Percentiles rank a stretch among this genome's conserved stretches.
phyloP scores from a whole-genome alignment of 1,140 invertebrate genomes.

The Magallana angulata region DNA sequence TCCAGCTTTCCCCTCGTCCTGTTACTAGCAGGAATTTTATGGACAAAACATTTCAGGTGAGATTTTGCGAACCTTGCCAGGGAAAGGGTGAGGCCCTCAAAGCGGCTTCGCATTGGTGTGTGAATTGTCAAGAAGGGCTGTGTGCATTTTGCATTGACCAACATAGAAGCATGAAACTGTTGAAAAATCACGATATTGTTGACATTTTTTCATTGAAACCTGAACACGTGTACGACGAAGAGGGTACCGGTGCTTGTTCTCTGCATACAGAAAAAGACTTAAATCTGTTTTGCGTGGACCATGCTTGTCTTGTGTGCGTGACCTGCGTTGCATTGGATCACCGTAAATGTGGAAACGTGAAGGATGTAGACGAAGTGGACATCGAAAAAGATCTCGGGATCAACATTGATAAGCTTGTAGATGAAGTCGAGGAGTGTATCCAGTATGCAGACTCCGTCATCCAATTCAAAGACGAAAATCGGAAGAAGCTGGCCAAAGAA shows the following conservation, averaged over 20 bases:
- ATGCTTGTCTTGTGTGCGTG: conserved; percentile 8
- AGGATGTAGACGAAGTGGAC: neutral
- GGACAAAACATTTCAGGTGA: conserved; percentile 26
- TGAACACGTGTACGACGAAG: neutral
- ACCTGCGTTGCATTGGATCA: conserved; percentile 25
- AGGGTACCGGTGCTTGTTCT: neutral
- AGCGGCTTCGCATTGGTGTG: conserved; percentile 3
- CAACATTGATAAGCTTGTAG: neutral
- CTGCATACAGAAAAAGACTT: conserved; percentile 12
- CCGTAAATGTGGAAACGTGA: conserved; percentile 16
- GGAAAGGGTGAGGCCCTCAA: neutral
- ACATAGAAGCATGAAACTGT: conserved; percentile 16
- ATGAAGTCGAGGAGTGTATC: neutral
- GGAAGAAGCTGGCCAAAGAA: neutral
- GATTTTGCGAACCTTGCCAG: conserved; percentile 14
- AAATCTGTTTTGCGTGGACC: conserved; percentile 1
- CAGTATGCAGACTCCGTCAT: conserved; percentile 8
- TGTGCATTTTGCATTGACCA: conserved; percentile 25
- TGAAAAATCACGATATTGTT: conserved; percentile 20
- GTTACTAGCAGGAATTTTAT: neutral
- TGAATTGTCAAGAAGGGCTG: neutral
- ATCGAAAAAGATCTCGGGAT: neutral
- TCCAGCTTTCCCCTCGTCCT: neutral
- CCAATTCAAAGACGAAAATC: conserved; percentile 9
- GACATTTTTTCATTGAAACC: conserved; percentile 27